Evolutionary conservation across 2,888 invertebrate genomes (phyloP), one percentile per base, ranked within the genome.

Genomic region (Protodeltote pygarga): DNA sequence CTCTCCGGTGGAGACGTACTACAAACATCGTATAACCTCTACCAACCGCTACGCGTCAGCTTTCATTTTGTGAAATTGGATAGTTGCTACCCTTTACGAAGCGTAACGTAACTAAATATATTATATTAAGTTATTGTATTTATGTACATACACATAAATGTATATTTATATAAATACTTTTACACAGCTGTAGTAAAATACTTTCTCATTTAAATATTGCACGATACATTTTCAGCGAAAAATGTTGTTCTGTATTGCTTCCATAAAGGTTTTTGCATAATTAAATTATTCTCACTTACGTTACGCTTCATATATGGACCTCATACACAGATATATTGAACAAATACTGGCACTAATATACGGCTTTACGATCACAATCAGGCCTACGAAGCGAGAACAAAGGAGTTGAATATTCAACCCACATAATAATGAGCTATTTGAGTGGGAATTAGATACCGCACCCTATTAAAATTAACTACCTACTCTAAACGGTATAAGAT

Each of bases 41-140:
- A 52, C 42, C 66, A 60, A 63, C 48, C 53, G 55, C 55, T 53
- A 35, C 52, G 58, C 65, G 51, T 59, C 59, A 65, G 63, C 47
- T 69, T 69, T 63, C 70, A 55, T 65, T 69, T 65, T 51, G 44
- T 52, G 48, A 69, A 68, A 67, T 65, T 65, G 54, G 47, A 65
- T 52, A 65, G 51, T 49, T 52, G 45, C 46, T 60, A 60, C 44
- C 50, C 37, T 57, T 54, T 63, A 66, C 54, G 53, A 63, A 66
- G 62, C 63, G 51, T 42, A 54, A 33, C 42, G 49, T 54, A 48
- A 29, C 37, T n/a, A n/a, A n/a, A 19, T 33, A 41, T 16, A 31
- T 15, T 19, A 19, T 19, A n/a, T n/a, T n/a, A n/a, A n/a, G n/a
- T n/a, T n/a, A n/a, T n/a, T n/a, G n/a, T n/a, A n/a, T n/a, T n/a